A percentile compares a stretch with the other conserved stretches of the same genome.
phyloP scores from a whole-genome alignment of 2,888 invertebrate genomes.

The Amiota minor region DNA sequence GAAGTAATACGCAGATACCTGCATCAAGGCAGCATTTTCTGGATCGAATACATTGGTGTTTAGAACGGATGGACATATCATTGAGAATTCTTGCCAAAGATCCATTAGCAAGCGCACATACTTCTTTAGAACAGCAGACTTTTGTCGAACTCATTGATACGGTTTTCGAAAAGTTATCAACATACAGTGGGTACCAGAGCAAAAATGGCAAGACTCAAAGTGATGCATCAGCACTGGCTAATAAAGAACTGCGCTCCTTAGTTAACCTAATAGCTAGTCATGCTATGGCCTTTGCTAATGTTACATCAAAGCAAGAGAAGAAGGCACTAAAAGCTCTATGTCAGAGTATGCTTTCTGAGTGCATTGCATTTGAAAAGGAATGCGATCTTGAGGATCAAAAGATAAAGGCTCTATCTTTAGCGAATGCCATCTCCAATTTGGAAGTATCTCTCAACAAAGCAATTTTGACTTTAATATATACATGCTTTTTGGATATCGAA shows the following conservation, averaged over 20 bases:
- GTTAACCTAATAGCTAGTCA: constrained; percentile 65
- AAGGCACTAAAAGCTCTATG: constrained; percentile 66
- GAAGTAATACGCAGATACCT: background rate
- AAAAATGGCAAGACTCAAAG: background rate
- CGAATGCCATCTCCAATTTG: constrained; percentile 64
- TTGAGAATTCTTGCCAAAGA: constrained; percentile 31
- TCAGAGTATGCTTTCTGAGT: constrained; percentile 61
- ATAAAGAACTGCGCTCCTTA: constrained; percentile 57
- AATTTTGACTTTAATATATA: constrained; percentile 63
- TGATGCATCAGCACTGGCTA: constrained; percentile 31
- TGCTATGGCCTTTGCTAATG: constrained; percentile 69
- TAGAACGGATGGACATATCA: constrained; percentile 57
- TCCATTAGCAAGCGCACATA: constrained; percentile 27
- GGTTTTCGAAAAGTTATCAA: constrained; percentile 58
- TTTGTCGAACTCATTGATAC: constrained; percentile 67
- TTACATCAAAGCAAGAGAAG: constrained; percentile 65
- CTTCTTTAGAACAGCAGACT: constrained; percentile 54
- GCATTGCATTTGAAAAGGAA: constrained; percentile 63
- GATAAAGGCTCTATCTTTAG: constrained; percentile 66
- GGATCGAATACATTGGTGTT: constrained; percentile 70
- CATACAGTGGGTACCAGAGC: constrained; percentile 54
- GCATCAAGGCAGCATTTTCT: constrained; percentile 66
- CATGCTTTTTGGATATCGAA: constrained; percentile 60
- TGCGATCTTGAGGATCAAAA: constrained; percentile 50
- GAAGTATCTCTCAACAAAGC: constrained; percentile 70